Conservation (phyloP, 1,140 invertebrate species). For the Drosophila bocki region DNA sequence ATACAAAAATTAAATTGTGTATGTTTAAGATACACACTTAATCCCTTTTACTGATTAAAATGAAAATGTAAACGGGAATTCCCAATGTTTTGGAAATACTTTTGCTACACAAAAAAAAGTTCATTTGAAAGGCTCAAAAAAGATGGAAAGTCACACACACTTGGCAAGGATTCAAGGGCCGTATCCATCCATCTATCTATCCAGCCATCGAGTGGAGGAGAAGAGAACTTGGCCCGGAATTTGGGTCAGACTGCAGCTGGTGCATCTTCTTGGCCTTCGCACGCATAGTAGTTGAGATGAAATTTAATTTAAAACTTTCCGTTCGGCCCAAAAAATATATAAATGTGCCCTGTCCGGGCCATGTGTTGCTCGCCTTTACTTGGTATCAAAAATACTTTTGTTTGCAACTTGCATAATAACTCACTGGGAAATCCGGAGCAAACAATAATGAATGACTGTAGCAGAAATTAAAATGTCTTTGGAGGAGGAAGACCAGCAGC, state of each 20-base stretch:
- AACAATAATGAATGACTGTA: slow-evolving; percentile 60
- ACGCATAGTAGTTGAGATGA: slow-evolving; percentile 38
- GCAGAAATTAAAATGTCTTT: slow-evolving; percentile 63
- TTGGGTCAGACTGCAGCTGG: slow-evolving; percentile 73
- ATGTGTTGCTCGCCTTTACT: slow-evolving; percentile 44
- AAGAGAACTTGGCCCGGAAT: slow-evolving; percentile 59
- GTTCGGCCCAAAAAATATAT: slow-evolving; percentile 48
- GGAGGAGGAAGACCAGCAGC: slow-evolving; percentile 9
- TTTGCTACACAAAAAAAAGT: background rate
- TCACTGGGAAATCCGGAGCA: slow-evolving; percentile 57
- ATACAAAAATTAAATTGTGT: background rate
- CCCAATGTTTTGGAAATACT: slow-evolving; percentile 4
- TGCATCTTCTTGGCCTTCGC: slow-evolving; percentile 60
- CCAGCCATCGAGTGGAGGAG: slow-evolving; percentile 20
- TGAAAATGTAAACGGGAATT: background rate
- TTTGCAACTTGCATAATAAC: slow-evolving; percentile 75
- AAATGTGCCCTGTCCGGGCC: slow-evolving; percentile 54
- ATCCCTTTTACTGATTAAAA: background rate
- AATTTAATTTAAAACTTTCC: slow-evolving; percentile 80
- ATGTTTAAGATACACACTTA: background rate
- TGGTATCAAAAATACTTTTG: slow-evolving; percentile 53
- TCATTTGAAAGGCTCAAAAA: background rate
- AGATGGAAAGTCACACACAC: slow-evolving; percentile 1
- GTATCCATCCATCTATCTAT: slow-evolving; percentile 21
- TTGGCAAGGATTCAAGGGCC: slow-evolving; percentile 36